Evolutionary conservation across 2,113 vertebrate species (phyloP).

Genomic region (Coturnix japonica): DNA sequence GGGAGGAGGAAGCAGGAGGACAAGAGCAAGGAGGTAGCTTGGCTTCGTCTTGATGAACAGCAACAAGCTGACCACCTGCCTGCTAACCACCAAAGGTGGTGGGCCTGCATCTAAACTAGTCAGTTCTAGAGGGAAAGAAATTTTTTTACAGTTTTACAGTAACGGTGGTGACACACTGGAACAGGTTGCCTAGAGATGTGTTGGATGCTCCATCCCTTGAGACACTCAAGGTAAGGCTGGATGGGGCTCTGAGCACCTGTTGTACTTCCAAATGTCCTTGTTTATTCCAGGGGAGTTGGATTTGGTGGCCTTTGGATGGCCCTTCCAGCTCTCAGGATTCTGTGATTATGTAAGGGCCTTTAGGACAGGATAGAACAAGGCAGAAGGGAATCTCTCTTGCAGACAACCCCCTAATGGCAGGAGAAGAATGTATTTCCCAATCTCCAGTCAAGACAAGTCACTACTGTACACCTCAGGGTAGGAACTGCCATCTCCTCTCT

Average conservation of each 20-base stretch:
- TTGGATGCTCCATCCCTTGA: too few species aligned
- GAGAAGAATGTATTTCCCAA: neutral
- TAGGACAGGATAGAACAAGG: neutral
- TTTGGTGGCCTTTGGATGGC: too few species aligned
- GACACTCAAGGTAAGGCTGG: too few species aligned
- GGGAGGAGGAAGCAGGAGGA: neutral
- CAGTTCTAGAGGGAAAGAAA: neutral
- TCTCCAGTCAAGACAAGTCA: neutral
- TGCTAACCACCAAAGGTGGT: neutral
- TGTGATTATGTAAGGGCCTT: neutral
- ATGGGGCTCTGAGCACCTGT: too few species aligned
- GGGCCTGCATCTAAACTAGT: neutral
- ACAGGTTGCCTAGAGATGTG: too few species aligned
- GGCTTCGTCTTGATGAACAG: neutral
- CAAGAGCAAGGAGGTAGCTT: neutral
- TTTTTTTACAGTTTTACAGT: too few species aligned
- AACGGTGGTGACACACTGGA: too few species aligned
- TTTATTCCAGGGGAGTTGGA: too few species aligned
- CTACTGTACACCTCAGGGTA: neutral
- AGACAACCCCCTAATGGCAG: neutral
- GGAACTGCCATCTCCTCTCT: slow-evolving; percentile 1
- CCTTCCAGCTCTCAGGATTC: too few species aligned
- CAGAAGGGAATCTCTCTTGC: neutral
- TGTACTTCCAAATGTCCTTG: too few species aligned
- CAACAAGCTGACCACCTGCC: neutral